Percentiles rank a stretch among this genome's conserved stretches.
phyloP scores from a whole-genome alignment of 1,140 invertebrate species.

The Penaeus chinensis region DNA sequence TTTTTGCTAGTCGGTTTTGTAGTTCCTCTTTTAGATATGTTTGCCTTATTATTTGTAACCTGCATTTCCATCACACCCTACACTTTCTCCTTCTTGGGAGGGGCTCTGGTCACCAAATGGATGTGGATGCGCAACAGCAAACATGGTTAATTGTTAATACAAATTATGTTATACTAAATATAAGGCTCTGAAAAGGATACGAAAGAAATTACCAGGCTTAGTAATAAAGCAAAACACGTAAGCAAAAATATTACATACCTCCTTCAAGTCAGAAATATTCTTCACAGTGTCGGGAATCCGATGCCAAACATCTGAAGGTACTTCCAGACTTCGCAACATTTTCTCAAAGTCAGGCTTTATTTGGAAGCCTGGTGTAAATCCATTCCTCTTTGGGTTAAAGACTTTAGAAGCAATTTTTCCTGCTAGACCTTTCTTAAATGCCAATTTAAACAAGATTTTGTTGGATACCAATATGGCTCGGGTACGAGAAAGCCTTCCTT shows the following conservation, averaged over 20 bases:
- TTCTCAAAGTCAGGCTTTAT: conserved; percentile 20
- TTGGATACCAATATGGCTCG: conserved; percentile 34
- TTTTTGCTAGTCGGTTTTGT: too few relatives aligned
- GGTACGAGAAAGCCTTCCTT: conserved; percentile 26
- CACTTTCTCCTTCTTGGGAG: too few relatives aligned
- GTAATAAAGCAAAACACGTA: too few relatives aligned
- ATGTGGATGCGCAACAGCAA: too few relatives aligned
- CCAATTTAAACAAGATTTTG: conserved; percentile 42
- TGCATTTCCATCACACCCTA: too few relatives aligned
- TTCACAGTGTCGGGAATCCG: neutral
- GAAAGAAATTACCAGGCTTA: too few relatives aligned
- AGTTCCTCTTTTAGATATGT: too few relatives aligned
- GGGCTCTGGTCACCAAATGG: too few relatives aligned
- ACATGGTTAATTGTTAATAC: too few relatives aligned
- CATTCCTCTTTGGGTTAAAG: conserved; percentile 29
- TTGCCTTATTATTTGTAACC: too few relatives aligned
- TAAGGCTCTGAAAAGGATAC: too few relatives aligned
- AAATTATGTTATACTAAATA: too few relatives aligned
- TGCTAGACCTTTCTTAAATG: conserved; percentile 8
- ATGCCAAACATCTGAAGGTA: conserved; percentile 19
- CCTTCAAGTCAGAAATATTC: neutral
- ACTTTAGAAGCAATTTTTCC: conserved; percentile 30
- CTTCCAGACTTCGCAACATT: neutral
- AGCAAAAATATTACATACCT: neutral
- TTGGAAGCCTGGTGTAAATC: conserved; percentile 32